Evolutionary conservation across 2,113 vertebrate genomes (phyloP).

Genomic region (Takifugu flavidus): DNA sequence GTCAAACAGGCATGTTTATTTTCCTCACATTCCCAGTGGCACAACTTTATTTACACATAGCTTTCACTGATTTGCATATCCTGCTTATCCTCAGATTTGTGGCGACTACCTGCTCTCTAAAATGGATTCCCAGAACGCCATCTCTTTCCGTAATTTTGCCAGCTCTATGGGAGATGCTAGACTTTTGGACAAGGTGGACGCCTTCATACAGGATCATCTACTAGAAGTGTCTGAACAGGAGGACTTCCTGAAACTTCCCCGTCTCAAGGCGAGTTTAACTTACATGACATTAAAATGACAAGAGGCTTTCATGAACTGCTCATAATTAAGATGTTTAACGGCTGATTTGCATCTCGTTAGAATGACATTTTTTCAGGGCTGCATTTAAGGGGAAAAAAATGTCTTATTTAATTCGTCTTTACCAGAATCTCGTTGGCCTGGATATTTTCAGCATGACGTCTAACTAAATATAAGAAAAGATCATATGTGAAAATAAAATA

Average conservation of each 20-base stretch:
- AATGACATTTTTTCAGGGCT: too few relatives aligned
- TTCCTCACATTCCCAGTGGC: background rate
- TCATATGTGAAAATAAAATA: too few relatives aligned
- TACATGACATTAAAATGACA: too few relatives aligned
- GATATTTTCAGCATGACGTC: too few relatives aligned
- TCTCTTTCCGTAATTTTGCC: constrained; percentile 94
- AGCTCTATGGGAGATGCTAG: constrained; percentile 89
- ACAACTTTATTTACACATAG: background rate
- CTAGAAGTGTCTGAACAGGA: constrained; percentile 94
- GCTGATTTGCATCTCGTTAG: too few relatives aligned
- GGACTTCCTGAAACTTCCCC: constrained; percentile 96
- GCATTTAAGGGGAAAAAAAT: too few relatives aligned
- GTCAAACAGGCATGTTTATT: constrained; percentile 86
- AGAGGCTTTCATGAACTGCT: too few relatives aligned
- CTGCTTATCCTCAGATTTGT: constrained; percentile 81
- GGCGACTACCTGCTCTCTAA: constrained; percentile 95
- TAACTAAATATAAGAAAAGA: too few relatives aligned
- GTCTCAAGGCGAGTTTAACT: constrained; percentile 83
- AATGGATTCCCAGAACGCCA: constrained; percentile 90
- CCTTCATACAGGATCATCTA: constrained; percentile 94
- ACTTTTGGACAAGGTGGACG: constrained; percentile 88
- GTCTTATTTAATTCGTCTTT: too few relatives aligned
- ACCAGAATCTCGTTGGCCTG: too few relatives aligned
- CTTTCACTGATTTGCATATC: background rate
- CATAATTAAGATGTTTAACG: too few relatives aligned